phyloP scores from a whole-genome alignment of 1,140 invertebrate genomes.

The Drosophila asahinai region DNA sequence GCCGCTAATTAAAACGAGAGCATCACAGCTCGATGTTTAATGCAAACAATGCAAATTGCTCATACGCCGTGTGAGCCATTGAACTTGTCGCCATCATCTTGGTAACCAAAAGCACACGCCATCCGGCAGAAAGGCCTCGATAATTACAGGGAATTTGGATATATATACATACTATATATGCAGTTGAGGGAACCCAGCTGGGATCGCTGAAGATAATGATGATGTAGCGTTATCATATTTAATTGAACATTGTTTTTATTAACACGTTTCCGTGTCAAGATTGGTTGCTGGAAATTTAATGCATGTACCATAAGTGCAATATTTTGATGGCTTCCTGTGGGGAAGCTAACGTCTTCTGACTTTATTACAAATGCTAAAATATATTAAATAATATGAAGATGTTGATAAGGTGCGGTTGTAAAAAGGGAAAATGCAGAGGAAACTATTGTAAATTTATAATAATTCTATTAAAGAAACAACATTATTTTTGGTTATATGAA shows the following conservation, averaged over 20 bases:
- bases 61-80: conserved; percentile 64
- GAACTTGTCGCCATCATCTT: conserved; percentile 66
- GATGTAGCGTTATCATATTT: conserved; percentile 37
- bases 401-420: background rate
- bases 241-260: conserved; percentile 44
- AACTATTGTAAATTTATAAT: too few species aligned
- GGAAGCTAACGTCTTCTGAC: background rate
- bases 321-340: conserved; percentile 25
- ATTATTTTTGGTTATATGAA: too few species aligned
- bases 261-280: conserved; percentile 50
- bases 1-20: conserved; percentile 65
- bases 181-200: conserved; percentile 18
- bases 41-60: conserved; percentile 70
- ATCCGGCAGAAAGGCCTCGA: conserved; percentile 23
- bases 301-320: conserved; percentile 9
- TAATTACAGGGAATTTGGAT: conserved; percentile 47
- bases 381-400: background rate
- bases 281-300: conserved; percentile 35
- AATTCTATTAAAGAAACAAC: too few species aligned
- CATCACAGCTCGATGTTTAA: conserved; percentile 43
- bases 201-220: conserved; percentile 15
- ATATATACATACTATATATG: background rate
- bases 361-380: background rate
- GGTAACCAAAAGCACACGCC: conserved; percentile 30
- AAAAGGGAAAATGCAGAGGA: background rate